These are phyloP conservation scores for Heliconius hermathena DNA, from an alignment of 1,140 invertebrate species.

Conservation along the genomic window DNA sequence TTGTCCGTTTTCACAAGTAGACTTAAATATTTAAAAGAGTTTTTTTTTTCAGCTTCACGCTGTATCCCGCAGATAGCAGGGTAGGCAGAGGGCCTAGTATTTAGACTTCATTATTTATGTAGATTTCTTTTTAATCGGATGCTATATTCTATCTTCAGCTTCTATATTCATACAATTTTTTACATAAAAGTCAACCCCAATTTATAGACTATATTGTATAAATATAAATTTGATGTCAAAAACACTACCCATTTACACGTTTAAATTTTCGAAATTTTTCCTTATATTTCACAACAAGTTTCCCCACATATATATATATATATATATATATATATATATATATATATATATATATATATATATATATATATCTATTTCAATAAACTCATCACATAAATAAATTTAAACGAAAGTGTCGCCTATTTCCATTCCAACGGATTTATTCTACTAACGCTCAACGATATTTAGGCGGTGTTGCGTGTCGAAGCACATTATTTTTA, in stretches of 20 bases:
- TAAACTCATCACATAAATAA: slow-evolving; percentile 27
- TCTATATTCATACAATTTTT: background rate
- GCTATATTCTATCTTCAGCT: background rate
- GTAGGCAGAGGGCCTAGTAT: no score
- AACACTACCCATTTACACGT: background rate
- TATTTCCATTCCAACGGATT: slow-evolving; percentile 21
- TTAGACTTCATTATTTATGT: no score
- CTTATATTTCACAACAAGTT: background rate
- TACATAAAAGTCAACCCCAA: background rate
- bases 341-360: no score
- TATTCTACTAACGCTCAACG: slow-evolving; percentile 30
- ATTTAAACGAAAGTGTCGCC: slow-evolving; percentile 27
- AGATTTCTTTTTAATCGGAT: no score
- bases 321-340: no score
- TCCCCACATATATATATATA: no score
- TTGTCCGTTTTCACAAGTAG: no score
- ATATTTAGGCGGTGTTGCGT: slow-evolving; percentile 50
- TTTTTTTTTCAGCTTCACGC: no score
- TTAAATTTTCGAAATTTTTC: background rate
- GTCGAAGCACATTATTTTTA: slow-evolving; percentile 52
- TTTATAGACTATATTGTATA: background rate
- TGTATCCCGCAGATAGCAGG: no score
- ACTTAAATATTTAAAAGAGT: no score
- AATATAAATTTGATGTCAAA: slow-evolving; percentile 14
- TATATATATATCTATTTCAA: slow-evolving; percentile 16